phyloP scores from a whole-genome alignment of 30 jellyfish, hydroid and myxozoan genomes.

The Cassiopea xamachana region DNA sequence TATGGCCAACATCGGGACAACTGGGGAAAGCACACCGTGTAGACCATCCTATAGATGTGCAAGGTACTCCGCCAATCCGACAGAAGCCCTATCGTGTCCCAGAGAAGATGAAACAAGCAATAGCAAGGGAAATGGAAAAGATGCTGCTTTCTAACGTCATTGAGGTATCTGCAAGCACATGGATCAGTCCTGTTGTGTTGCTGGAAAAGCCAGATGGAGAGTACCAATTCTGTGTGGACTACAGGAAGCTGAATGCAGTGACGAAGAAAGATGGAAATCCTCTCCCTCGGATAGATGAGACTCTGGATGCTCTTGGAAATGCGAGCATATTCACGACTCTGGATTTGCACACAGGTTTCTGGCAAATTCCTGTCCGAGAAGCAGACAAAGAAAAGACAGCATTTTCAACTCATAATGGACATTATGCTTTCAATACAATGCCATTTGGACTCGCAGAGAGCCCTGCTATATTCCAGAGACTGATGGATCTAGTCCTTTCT shows the following conservation, averaged over 20 bases:
- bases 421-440: neutral
- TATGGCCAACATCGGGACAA: neutral
- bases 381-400: conserved; percentile 26
- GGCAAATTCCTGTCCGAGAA: conserved; percentile 20
- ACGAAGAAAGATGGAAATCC: neutral
- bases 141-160: neutral
- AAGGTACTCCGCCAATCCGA: neutral
- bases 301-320: conserved; percentile 16
- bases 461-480: conserved; percentile 62
- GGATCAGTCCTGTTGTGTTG: neutral
- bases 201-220: neutral
- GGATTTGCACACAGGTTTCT: conserved; percentile 37
- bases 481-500: conserved; percentile 46
- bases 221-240: neutral
- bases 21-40: conserved; percentile 58
- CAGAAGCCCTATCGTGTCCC: neutral
- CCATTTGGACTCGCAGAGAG: conserved; percentile 47
- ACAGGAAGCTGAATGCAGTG: neutral
- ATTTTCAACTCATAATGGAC: neutral
- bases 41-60: neutral
- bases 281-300: neutral
- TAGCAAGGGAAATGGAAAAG: neutral
- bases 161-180: neutral
- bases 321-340: conserved; percentile 31
- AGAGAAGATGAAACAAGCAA: neutral